Conservation (phyloP, 2,888 invertebrate species). For the Conistra vaccinii region DNA sequence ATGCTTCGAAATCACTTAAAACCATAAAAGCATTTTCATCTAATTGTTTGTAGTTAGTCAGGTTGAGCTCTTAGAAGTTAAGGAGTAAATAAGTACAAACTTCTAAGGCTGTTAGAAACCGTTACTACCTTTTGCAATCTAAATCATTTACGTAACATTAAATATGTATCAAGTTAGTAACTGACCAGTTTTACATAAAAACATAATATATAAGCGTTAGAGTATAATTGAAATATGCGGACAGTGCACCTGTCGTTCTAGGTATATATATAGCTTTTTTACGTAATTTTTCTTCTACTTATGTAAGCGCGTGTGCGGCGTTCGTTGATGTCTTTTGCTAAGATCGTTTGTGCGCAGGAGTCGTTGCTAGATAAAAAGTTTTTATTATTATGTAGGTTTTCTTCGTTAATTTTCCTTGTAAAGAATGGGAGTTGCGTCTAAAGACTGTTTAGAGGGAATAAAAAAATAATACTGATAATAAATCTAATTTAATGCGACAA, state of each 20-base stretch:
- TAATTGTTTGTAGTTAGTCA: background rate
- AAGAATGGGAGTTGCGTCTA: background rate
- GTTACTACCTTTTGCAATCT: background rate
- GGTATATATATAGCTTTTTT: background rate
- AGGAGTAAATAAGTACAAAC: background rate
- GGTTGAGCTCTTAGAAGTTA: background rate
- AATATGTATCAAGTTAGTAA: conserved; percentile 24
- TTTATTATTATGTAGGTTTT: background rate
- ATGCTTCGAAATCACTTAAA: background rate
- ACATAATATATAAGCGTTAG: conserved; percentile 33
- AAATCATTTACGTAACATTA: conserved; percentile 39
- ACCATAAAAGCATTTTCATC: background rate
- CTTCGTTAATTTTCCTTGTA: background rate
- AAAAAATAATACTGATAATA: background rate
- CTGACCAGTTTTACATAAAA: conserved; percentile 25
- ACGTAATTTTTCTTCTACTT: background rate
- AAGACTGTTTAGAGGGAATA: background rate
- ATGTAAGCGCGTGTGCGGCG: conserved; percentile 34
- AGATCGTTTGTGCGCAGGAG: conserved; percentile 56
- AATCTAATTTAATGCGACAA: background rate
- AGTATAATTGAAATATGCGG: conserved; percentile 27
- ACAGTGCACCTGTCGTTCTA: conserved; percentile 8
- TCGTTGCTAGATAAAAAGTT: background rate
- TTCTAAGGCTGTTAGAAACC: background rate
- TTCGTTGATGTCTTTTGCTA: conserved; percentile 78